phyloP scores from a whole-genome alignment of 2,113 vertebrate genomes.

The Salvelinus alpinus region DNA sequence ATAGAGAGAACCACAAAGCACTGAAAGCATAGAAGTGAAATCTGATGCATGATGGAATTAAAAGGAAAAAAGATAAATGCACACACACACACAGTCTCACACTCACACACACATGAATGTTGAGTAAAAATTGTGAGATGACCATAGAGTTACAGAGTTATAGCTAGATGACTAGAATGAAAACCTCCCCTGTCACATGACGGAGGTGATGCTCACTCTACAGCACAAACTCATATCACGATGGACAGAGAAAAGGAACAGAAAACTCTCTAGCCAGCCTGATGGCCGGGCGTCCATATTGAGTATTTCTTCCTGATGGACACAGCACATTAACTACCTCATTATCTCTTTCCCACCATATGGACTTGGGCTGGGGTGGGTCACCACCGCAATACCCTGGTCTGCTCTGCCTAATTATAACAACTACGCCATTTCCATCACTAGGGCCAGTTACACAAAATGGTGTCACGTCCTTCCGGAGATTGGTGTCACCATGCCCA shows the following conservation, averaged over 20 bases:
- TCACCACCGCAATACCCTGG: conserved; percentile 81
- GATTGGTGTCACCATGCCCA: conserved; percentile 83
- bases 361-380: conserved; percentile 88
- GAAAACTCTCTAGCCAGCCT: conserved; percentile 69
- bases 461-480: conserved; percentile 80
- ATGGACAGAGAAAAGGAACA: neutral
- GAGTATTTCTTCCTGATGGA: conserved; percentile 85
- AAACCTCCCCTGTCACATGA: conserved; percentile 36
- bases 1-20: conserved; percentile 76
- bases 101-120: neutral
- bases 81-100: neutral
- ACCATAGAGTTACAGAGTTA: conserved; percentile 16
- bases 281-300: conserved; percentile 73
- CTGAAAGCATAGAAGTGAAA: conserved; percentile 85
- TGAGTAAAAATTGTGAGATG: neutral
- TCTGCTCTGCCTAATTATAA: conserved; percentile 88
- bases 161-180: conserved; percentile 18
- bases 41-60: conserved; percentile 79
- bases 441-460: conserved; percentile 84
- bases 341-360: conserved; percentile 96
- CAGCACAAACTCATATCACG: neutral
- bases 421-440: conserved; percentile 92
- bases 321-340: conserved; percentile 94
- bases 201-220: neutral
- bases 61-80: conserved; percentile 18